Conservation (phyloP, 2,888 invertebrate species). For the Oligia fasciuncula region DNA sequence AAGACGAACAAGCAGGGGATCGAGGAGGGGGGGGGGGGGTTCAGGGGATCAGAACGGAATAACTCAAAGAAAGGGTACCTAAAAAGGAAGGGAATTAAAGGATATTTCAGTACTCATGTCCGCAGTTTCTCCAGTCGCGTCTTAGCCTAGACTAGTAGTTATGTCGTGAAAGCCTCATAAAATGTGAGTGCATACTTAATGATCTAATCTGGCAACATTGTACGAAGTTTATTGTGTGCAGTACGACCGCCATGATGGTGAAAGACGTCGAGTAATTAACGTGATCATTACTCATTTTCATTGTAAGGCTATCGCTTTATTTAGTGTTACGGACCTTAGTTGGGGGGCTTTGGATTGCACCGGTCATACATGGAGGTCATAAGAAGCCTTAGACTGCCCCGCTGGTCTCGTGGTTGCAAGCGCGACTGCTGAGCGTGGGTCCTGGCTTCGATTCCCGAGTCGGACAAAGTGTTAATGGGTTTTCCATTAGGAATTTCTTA, state of each 20-base stretch:
- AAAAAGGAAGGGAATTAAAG: not conserved
- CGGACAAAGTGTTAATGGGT: no score
- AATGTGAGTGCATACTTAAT: slow-evolving; percentile 35
- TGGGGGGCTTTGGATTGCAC: not conserved
- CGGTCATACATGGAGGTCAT: not conserved
- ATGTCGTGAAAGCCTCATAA: slow-evolving; percentile 45
- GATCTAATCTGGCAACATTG: slow-evolving; percentile 50
- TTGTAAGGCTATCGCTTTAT: slow-evolving; percentile 18
- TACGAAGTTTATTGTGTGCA: slow-evolving; percentile 44
- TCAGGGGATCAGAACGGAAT: no score
- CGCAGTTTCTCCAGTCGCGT: not conserved
- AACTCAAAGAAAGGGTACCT: not conserved
- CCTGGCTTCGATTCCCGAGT: no score
- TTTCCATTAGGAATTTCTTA: no score
- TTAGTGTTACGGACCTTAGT: not conserved
- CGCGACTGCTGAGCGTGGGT: no score
- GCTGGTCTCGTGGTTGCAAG: no score
- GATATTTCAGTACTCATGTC: not conserved
- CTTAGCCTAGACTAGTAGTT: slow-evolving; percentile 11
- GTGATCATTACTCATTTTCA: slow-evolving; percentile 44
- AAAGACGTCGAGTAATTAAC: slow-evolving; percentile 46
- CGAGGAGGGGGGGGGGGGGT: no score
- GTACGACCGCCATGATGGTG: slow-evolving; percentile 6
- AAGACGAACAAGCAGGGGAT: no score
- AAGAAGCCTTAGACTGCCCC: not conserved